Evolutionary conservation across 2,797 vertebrate genomes (phyloP), one percentile per base, ranked within the genome.

Genomic region (Betta splendens): DNA sequence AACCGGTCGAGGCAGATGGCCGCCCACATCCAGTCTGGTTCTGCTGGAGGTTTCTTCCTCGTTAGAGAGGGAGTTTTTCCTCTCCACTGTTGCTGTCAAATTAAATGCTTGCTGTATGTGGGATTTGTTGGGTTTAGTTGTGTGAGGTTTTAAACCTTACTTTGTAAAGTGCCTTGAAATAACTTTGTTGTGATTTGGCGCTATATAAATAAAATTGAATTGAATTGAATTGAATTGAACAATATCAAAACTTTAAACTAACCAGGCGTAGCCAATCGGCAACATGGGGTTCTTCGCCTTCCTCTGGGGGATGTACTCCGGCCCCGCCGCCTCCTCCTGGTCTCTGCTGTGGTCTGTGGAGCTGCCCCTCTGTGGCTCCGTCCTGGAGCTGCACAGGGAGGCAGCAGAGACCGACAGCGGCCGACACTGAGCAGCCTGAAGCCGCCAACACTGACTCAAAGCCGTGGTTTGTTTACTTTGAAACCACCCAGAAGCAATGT

Each of bases 201-300:
- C n/a, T n/a, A n/a, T n/a, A n/a, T n/a, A n/a, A n/a, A n/a, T n/a
- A n/a, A n/a, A n/a, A n/a, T n/a, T n/a, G n/a, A n/a, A n/a, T n/a
- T n/a, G n/a, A n/a, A n/a, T n/a, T n/a, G n/a, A n/a, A n/a, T 17
- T 7, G 26, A 28, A 26, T 7, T 7, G 8, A 2, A 9, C 3
- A 28, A 28, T 9, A 2, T 28, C 10, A 29, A 11, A 9, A 3
- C 28, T 33, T 9, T 13, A 33, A 33, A 42, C 80, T 93, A 78
- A 98, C 96, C 97, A 98, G 22, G 96, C 96, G 59, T 94, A 92
- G 61, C 92, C 95, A 23, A 99, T 87, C 1, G 80, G 87, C 75
- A 87, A 92, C 95, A 97, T 96, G 7, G 96, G 94, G 75, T 96
- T 97, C 85, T 92, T 95, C 10, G 81, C 94, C 69, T 92, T 94